Conservation (phyloP, 30 jellyfish, hydroid and myxozoan genomes). For the Cassiopea xamachana region DNA sequence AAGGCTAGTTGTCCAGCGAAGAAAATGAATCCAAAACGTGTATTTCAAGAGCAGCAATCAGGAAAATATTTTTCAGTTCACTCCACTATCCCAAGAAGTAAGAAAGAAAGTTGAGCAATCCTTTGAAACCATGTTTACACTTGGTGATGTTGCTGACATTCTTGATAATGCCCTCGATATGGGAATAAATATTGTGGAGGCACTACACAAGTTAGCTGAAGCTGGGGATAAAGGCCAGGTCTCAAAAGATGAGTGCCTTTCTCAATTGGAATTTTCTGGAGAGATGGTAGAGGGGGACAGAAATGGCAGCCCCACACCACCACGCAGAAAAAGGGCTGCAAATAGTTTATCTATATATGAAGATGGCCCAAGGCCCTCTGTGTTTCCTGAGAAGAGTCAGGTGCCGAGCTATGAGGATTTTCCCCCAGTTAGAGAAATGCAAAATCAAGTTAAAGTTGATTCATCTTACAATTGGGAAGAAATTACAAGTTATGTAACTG, state of each 20-base stretch:
- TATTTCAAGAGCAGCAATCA: neutral
- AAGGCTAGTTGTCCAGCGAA: neutral
- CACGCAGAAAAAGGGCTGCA: neutral
- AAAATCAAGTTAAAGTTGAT: neutral
- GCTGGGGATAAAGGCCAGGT: conserved; percentile 85
- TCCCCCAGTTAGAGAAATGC: neutral
- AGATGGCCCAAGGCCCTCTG: neutral
- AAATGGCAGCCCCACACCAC: neutral
- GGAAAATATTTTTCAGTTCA: too few species aligned
- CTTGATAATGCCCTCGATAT: conserved; percentile 95
- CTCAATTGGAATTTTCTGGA: conserved; percentile 50
- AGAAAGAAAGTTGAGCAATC: neutral
- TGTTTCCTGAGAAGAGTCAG: neutral
- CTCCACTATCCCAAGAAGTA: too few species aligned
- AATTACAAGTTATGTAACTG: neutral
- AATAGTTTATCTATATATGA: neutral
- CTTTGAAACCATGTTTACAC: conserved; percentile 79
- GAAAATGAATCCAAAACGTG: neutral
- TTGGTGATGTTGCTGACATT: conserved; percentile 98
- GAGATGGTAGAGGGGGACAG: neutral
- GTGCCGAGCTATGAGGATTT: neutral
- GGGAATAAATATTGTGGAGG: conserved; percentile 95
- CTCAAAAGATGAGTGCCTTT: conserved; percentile 64
- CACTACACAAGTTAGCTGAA: conserved; percentile 86
- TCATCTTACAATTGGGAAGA: neutral